A percentile compares a stretch with the other conserved stretches of the same genome.
Evolutionary conservation across 1,140 invertebrate species (phyloP).

Genomic region (Brachionus paranguensis): DNA sequence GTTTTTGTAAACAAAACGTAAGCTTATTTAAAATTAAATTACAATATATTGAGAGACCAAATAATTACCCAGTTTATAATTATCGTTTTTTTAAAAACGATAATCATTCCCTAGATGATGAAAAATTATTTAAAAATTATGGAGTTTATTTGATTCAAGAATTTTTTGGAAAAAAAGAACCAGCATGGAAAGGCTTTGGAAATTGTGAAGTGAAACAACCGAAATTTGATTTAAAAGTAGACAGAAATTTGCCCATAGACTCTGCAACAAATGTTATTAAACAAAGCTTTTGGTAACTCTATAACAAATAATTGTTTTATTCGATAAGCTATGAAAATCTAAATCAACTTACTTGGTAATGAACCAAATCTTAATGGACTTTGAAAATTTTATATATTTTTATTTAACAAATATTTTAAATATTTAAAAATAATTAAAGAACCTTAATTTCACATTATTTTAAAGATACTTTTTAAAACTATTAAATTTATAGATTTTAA

Average conservation of each 20-base stretch:
- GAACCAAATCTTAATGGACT: no score
- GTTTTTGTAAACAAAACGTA: neutral
- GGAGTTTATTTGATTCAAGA: neutral
- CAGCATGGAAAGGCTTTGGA: neutral
- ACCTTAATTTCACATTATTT: no score
- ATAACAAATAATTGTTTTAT: no score
- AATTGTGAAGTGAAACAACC: neutral
- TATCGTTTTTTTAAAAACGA: neutral
- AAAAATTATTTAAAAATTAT: neutral
- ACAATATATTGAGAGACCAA: neutral
- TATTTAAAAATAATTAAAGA: no score
- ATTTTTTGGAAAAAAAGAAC: neutral
- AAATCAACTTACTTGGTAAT: no score
- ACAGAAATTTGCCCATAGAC: neutral
- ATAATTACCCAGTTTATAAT: neutral
- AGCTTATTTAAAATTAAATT: neutral
- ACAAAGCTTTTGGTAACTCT: no score
- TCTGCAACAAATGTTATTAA: neutral
- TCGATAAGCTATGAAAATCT: no score
- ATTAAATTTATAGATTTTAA: no score
- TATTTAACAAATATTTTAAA: no score
- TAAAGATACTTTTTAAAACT: no score
- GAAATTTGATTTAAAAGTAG: neutral
- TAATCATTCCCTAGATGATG: neutral
- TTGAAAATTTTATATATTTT: no score